Conservation (phyloP, 2,797 vertebrate genomes). For the Chrysolophus pictus region DNA sequence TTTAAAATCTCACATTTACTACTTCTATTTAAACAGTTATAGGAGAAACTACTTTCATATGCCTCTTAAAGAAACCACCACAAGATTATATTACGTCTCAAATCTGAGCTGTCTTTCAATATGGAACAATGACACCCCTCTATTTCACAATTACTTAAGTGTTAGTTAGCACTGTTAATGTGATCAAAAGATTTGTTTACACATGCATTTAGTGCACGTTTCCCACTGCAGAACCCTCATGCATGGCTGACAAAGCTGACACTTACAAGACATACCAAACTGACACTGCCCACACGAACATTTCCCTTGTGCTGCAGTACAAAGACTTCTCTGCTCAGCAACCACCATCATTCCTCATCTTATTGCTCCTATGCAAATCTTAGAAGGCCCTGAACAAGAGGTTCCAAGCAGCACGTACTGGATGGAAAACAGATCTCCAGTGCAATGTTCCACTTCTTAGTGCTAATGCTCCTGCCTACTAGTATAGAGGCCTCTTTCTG, state of each 20-base stretch:
- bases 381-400: not conserved
- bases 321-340: not conserved
- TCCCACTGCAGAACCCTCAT: not conserved
- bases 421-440: not conserved
- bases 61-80: not conserved
- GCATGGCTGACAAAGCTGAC: not conserved
- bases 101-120: not conserved
- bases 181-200: not conserved
- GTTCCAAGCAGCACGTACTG: not conserved
- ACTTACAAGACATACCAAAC: not conserved
- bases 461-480: not conserved
- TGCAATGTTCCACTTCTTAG: not conserved
- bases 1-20: not conserved
- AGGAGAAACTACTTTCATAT: not conserved
- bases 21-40: not conserved
- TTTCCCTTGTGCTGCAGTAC: not conserved
- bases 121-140: not conserved
- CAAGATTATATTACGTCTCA: not conserved
- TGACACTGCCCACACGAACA: not conserved
- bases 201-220: not conserved
- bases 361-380: not conserved
- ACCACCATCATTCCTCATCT: accelerated
- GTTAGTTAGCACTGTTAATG: not conserved
- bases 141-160: not conserved
- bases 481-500: not conserved